These are phyloP conservation scores for Pluvialis apricaria DNA, from an alignment of 2,113 vertebrate species.

Conservation along the genomic window DNA sequence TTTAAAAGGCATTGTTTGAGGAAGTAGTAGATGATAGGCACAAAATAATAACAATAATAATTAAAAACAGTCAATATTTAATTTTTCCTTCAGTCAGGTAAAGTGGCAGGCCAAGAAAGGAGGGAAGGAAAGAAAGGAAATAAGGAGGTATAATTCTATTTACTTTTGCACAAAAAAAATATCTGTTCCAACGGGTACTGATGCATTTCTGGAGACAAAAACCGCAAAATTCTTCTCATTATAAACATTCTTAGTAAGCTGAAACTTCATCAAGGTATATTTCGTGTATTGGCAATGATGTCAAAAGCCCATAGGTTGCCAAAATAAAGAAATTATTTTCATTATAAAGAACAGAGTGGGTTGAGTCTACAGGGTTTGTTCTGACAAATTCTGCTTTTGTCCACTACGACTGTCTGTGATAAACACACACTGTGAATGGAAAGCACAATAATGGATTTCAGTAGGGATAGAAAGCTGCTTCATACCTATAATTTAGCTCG, in stretches of 20 bases:
- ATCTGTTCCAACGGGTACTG: neutral
- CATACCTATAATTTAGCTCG: neutral
- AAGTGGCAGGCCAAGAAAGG: neutral
- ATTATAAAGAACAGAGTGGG: neutral
- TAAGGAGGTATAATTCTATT: neutral
- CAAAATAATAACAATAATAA: neutral
- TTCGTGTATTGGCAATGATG: neutral
- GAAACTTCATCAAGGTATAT: neutral
- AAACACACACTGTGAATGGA: neutral
- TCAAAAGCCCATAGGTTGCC: neutral
- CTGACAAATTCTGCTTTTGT: neutral
- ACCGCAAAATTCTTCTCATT: neutral
- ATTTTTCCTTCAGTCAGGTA: neutral
- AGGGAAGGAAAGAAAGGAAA: neutral
- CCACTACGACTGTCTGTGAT: neutral
- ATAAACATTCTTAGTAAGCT: neutral
- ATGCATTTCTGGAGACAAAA: neutral
- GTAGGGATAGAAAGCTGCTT: neutral
- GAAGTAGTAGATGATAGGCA: neutral
- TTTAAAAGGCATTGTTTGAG: neutral
- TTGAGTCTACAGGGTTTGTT: neutral
- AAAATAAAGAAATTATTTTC: neutral
- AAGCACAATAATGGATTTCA: neutral
- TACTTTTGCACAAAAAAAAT: neutral
- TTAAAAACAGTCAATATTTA: neutral